Percentiles rank a stretch among this genome's conserved stretches.
These are phyloP conservation scores for Amphilophus citrinellus DNA, from an alignment of 2,113 vertebrate genomes.

Conservation along the genomic window DNA sequence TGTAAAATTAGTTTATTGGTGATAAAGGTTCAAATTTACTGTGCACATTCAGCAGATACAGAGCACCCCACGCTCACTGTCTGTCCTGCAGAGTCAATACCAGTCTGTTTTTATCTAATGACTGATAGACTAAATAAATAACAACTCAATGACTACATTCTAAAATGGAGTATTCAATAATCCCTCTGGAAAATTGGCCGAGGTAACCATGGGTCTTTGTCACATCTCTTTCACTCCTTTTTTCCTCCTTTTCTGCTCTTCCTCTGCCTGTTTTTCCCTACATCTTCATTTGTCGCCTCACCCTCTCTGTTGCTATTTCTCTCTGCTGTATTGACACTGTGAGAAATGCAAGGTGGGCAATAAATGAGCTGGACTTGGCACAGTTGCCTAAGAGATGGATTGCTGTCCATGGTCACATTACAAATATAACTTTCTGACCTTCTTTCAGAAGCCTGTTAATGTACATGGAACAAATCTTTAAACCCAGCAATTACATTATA, in stretches of 20 bases:
- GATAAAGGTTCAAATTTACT: not conserved
- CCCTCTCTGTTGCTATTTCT: constrained; percentile 31
- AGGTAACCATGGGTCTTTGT: constrained; percentile 30
- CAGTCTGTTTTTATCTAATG: constrained; percentile 44
- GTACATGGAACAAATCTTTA: not conserved
- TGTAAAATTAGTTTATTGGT: not conserved
- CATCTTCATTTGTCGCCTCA: constrained; percentile 31
- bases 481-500: not conserved
- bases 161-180: constrained; percentile 66
- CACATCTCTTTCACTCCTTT: not conserved
- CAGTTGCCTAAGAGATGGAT: constrained; percentile 49
- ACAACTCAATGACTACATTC: constrained; percentile 51
- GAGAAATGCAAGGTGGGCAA: constrained; percentile 73
- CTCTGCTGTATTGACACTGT: constrained; percentile 59
- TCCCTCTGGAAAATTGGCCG: constrained; percentile 34
- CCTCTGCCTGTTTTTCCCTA: not conserved
- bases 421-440: constrained; percentile 35
- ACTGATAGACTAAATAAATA: constrained; percentile 62
- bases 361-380: constrained; percentile 57
- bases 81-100: constrained; percentile 35
- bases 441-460: constrained; percentile 14
- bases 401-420: constrained; percentile 21
- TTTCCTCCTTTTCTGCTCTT: not conserved
- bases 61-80: constrained; percentile 33
- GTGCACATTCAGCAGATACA: constrained; percentile 21